Percentiles rank a stretch among this genome's conserved stretches.
phyloP scores from a whole-genome alignment of 2,888 invertebrate species.

The Ormyrus thymus region DNA sequence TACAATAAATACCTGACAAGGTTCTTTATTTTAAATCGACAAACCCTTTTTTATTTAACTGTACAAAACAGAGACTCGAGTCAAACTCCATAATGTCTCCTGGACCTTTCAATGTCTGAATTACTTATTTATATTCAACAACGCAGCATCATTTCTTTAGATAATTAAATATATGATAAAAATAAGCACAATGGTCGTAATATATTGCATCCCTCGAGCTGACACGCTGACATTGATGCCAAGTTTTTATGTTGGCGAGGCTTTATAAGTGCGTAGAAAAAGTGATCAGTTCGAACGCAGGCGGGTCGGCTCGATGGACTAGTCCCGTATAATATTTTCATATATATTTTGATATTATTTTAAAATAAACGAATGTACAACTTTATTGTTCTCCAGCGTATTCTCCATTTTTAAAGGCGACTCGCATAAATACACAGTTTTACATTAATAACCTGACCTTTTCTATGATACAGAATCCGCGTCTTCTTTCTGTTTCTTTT shows the following conservation, averaged over 20 bases:
- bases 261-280: constrained; percentile 41
- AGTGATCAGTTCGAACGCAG: constrained; percentile 18
- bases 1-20: constrained; percentile 56
- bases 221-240: background rate
- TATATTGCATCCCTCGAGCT: constrained; percentile 39
- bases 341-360: constrained; percentile 28
- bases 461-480: constrained; percentile 43
- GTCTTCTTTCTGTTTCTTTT: constrained; percentile 11
- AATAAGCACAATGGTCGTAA: constrained; percentile 26
- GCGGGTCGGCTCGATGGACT: constrained; percentile 37
- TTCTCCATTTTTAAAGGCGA: constrained; percentile 56
- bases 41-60: constrained; percentile 51
- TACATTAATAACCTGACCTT: constrained; percentile 23
- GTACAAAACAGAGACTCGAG: constrained; percentile 50
- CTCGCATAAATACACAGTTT: constrained; percentile 57
- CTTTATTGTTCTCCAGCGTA: constrained; percentile 36
- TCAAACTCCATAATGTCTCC: background rate
- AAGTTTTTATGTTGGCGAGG: background rate
- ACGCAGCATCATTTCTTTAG: constrained; percentile 8
- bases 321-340: background rate
- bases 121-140: constrained; percentile 20
- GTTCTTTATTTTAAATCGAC: constrained; percentile 56
- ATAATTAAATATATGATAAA: constrained; percentile 35
- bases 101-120: constrained; percentile 4
- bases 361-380: constrained; percentile 60